These are phyloP conservation scores for Caenorhabditis doughertyi DNA, from an alignment of 2,888 invertebrate genomes.

Conservation along the genomic window DNA sequence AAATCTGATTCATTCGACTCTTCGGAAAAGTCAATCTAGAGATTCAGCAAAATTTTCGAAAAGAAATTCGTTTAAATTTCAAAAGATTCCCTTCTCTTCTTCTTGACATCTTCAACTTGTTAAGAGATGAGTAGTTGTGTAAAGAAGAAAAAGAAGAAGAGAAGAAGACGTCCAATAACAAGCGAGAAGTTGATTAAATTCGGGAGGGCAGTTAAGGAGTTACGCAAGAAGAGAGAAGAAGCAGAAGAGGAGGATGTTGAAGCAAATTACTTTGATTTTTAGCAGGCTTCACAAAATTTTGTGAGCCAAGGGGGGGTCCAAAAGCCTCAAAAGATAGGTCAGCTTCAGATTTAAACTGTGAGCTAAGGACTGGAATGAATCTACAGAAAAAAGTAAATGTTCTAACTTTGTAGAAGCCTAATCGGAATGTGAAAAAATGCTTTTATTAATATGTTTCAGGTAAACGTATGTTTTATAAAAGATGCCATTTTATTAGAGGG, in stretches of 20 bases:
- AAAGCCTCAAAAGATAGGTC: too few relatives aligned
- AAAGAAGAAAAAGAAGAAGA: slow-evolving; percentile 20
- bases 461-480: too few relatives aligned
- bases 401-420: too few relatives aligned
- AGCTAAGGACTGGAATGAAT: too few relatives aligned
- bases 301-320: too few relatives aligned
- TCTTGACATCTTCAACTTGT: slow-evolving; percentile 31
- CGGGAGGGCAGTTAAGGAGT: slow-evolving; percentile 26
- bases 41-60: neutral
- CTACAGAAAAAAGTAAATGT: too few relatives aligned
- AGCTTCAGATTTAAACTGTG: too few relatives aligned
- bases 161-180: slow-evolving; percentile 1
- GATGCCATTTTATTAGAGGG: too few relatives aligned
- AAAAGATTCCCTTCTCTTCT: slow-evolving; percentile 41
- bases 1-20: slow-evolving; percentile 58
- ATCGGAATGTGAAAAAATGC: too few relatives aligned
- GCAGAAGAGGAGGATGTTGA: slow-evolving; percentile 3
- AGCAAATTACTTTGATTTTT: slow-evolving; percentile 39
- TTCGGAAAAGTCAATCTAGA: slow-evolving; percentile 44
- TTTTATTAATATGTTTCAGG: too few relatives aligned
- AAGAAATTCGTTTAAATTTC: slow-evolving; percentile 62
- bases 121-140: slow-evolving; percentile 43
- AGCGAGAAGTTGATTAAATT: slow-evolving; percentile 58
- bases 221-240: neutral
- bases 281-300: too few relatives aligned